Base-by-base conservation (phyloP, 2,888 invertebrate species). In the Seladonia tumulorum region DNA sequence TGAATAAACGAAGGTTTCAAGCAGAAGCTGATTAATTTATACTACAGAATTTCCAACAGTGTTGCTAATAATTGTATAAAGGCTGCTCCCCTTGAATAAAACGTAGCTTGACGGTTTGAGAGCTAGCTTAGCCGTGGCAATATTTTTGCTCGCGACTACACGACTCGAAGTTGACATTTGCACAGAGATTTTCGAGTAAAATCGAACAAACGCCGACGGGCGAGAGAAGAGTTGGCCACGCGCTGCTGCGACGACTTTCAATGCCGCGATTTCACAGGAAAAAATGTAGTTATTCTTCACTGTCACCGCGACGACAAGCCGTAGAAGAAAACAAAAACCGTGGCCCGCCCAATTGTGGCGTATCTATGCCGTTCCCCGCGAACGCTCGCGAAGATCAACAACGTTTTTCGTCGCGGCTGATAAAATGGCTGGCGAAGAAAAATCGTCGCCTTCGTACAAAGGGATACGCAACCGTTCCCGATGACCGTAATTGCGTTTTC, bases 401-500 rank as follows among this genome's bases (percentile, higher is more conserved):
- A n/a, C 42, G 68, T 29, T 71, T 71, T 57, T 45, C 72, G 53
- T 29, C 35, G 29, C 25, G 73, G 35, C 60, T 25, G 42, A 68
- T 45, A 78, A 75, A 71, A 77, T 53, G 42, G 35, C 14, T 42
- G 45, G 8, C 60, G 16, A 74, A 77, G 71, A 49, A 71, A 75
- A 78, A 84, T 70, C 66, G 73, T 45, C 47, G 39, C 8, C 57
- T 42, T 35, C 18, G 29, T 25, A 53, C 63, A 47, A 39, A 63
- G 71, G 63, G 73, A 70, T 35, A 72, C 63, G 72, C 71, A 70
- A 63, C 76, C 76, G 74, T 70, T 77, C 53, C 63, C 57, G 68
- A 57, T 8, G 72, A 57, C 82, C 80, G 86, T 87, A 89, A 90
- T 90, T 90, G 86, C 84, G 74, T 87, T 89, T 81, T 85, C 85